phyloP scores from a whole-genome alignment of 2,113 vertebrate genomes.

The Uropsilus gracilis region DNA sequence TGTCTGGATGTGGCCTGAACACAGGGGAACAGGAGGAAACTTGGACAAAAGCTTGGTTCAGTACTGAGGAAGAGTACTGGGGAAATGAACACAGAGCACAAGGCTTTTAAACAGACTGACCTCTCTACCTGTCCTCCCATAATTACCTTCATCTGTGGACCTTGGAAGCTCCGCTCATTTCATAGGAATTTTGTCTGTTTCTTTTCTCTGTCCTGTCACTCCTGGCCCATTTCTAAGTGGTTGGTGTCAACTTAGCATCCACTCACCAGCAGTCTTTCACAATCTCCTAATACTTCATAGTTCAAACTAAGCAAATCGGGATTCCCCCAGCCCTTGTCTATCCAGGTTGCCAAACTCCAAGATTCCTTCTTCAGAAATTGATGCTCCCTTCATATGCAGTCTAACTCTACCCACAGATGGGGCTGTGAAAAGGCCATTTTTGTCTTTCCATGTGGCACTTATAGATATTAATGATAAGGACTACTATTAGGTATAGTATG shows the following conservation, averaged over 20 bases:
- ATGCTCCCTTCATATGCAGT: not conserved
- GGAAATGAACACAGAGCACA: not conserved
- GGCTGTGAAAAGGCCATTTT: not conserved
- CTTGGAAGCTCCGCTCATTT: not conserved
- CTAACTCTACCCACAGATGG: not conserved
- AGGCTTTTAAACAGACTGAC: not conserved
- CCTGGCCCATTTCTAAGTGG: not conserved
- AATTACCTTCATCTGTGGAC: not conserved
- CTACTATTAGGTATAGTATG: no score
- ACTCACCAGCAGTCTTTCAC: not conserved
- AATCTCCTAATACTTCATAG: not conserved
- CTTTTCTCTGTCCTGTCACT: not conserved
- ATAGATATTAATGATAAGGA: constrained; percentile 40
- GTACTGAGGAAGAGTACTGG: not conserved
- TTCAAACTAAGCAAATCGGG: not conserved
- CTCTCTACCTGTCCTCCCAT: not conserved
- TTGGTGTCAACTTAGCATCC: not conserved
- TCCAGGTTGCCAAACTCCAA: not conserved
- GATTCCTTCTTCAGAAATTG: not conserved
- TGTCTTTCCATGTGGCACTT: constrained; percentile 22
- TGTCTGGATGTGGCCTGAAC: not conserved
- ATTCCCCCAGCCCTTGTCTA: not conserved
- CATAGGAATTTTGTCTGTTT: not conserved
- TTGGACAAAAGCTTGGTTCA: not conserved
- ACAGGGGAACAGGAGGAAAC: not conserved